phyloP scores from a whole-genome alignment of 2,797 vertebrate genomes.

The Melanotaenia boesemani region DNA sequence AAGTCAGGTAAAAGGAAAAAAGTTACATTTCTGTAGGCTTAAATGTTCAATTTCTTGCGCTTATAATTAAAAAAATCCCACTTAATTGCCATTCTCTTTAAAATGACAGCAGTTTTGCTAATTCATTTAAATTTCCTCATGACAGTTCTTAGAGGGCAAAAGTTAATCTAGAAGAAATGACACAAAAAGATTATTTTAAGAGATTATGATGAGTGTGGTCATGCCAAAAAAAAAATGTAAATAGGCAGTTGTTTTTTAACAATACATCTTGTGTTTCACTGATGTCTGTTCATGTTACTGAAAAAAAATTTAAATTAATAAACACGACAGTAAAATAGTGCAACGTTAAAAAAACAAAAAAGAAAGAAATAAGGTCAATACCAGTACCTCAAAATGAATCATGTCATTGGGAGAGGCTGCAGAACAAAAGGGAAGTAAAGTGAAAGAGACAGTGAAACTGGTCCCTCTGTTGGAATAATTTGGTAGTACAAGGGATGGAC shows the following conservation, averaged over 20 bases:
- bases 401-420: conserved; percentile 16
- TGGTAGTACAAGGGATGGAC: conserved; percentile 70
- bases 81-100: not conserved
- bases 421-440: conserved; percentile 28
- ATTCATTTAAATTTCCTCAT: not conserved
- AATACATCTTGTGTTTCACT: not conserved
- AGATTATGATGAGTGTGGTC: not conserved
- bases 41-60: not conserved
- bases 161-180: not conserved
- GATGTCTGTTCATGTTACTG: not conserved
- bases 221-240: not conserved
- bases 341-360: not conserved
- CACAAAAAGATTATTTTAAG: not conserved
- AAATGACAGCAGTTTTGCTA: not conserved
- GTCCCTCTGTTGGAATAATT: conserved; percentile 80
- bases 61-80: conserved; percentile 1
- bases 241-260: not conserved
- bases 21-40: not conserved
- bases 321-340: conserved; percentile 5
- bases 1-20: not conserved
- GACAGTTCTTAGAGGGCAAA: not conserved
- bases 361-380: not conserved
- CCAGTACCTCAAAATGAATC: conserved; percentile 10
- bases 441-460: conserved; percentile 66
- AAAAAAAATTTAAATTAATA: not conserved